phyloP scores from a whole-genome alignment of 2,888 invertebrate genomes.

The Herminia tarsipennalis region DNA sequence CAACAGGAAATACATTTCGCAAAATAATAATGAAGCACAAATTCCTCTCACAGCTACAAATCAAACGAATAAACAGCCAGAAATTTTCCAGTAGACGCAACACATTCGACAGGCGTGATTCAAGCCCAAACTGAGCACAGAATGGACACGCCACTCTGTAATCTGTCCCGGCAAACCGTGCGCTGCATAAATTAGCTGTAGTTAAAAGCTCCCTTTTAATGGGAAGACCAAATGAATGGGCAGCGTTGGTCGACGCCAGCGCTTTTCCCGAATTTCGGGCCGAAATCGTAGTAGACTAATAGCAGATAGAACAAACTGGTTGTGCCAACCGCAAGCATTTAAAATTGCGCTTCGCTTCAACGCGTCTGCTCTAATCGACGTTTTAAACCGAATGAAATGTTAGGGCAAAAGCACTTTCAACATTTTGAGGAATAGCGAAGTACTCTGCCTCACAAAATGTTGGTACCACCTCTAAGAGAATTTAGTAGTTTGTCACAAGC shows the following conservation, averaged over 20 bases:
- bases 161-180: slow-evolving; percentile 79
- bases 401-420: neutral
- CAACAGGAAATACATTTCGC: slow-evolving; percentile 8
- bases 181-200: slow-evolving; percentile 81
- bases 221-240: slow-evolving; percentile 79
- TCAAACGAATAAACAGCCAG: slow-evolving; percentile 61
- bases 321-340: slow-evolving; percentile 62
- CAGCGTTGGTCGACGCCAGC: slow-evolving; percentile 53
- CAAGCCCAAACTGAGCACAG: slow-evolving; percentile 57
- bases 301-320: slow-evolving; percentile 53
- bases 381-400: slow-evolving; percentile 24
- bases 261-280: slow-evolving; percentile 52
- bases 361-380: slow-evolving; percentile 49
- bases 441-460: too few species aligned
- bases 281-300: slow-evolving; percentile 55
- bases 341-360: slow-evolving; percentile 61
- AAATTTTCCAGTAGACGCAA: slow-evolving; percentile 62
- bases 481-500: too few species aligned
- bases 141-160: slow-evolving; percentile 75
- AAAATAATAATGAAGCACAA: slow-evolving; percentile 30
- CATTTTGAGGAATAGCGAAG: too few species aligned
- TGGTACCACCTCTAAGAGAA: too few species aligned
- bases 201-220: slow-evolving; percentile 83
- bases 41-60: slow-evolving; percentile 33
- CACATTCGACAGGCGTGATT: slow-evolving; percentile 70